phyloP scores from a whole-genome alignment of 2,797 vertebrate species.

The Protosalanx chinensis region DNA sequence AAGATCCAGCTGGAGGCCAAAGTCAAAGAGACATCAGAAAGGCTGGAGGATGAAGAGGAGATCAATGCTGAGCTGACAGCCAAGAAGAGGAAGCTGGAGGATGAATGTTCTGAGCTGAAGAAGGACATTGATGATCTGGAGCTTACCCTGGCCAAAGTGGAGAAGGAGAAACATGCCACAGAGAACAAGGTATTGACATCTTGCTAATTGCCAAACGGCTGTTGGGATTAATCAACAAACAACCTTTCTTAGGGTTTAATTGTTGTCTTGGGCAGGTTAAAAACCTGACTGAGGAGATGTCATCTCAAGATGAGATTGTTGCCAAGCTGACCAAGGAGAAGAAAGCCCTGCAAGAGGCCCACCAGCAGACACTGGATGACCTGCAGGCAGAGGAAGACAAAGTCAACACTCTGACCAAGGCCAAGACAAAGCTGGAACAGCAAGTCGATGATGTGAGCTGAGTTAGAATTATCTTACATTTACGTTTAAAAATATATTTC shows the following conservation, averaged over 20 bases:
- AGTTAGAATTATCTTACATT: too few relatives aligned
- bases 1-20: slow-evolving; percentile 85
- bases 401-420: slow-evolving; percentile 71
- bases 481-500: too few relatives aligned
- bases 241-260: too few relatives aligned
- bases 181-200: slow-evolving; percentile 76
- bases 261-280: slow-evolving; percentile 37
- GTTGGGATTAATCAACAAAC: too few relatives aligned
- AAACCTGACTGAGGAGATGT: slow-evolving; percentile 77
- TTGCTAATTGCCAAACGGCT: background rate
- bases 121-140: slow-evolving; percentile 82
- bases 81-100: slow-evolving; percentile 80
- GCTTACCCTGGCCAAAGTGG: slow-evolving; percentile 78
- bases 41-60: slow-evolving; percentile 81
- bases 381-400: slow-evolving; percentile 77
- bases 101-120: slow-evolving; percentile 81
- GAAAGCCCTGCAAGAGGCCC: slow-evolving; percentile 72
- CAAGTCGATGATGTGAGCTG: slow-evolving; percentile 65
- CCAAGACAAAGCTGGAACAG: slow-evolving; percentile 73
- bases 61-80: slow-evolving; percentile 79
- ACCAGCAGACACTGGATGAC: slow-evolving; percentile 74
- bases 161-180: slow-evolving; percentile 82
- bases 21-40: slow-evolving; percentile 76
- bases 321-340: slow-evolving; percentile 76
- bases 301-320: slow-evolving; percentile 70